Evolutionary conservation across 2,888 invertebrate genomes (phyloP), one percentile per base, ranked within the genome.

Genomic region (Loripinus fragilis): DNA sequence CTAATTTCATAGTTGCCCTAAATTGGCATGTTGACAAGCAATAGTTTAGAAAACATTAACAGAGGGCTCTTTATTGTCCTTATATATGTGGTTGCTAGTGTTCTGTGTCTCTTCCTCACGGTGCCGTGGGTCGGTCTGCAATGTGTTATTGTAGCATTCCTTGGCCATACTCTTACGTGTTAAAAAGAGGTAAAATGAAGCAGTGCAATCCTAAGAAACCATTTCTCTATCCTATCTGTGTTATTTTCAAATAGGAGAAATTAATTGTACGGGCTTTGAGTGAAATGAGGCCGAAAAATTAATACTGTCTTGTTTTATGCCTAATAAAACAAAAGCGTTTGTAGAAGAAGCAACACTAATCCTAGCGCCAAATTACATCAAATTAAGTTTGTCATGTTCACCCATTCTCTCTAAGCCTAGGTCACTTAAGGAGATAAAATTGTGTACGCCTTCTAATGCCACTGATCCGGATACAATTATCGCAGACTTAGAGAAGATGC

Each of bases 201-300:
- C 38, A 12, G 38, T 12, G 38, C 12, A 8, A 38, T 38, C 12
- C 38, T 8, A 38, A 38, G 12, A 12, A 38, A 38, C 7, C 5
- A 38, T 15, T 45, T 60, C 33, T 17, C 60, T 7, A 1, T 60
- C 17, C 17, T 20, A 60, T 60, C 30, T 33, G 60, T 20, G n/a
- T 60, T 5, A 33, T 33, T 60, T 60, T 60, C 30, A 60, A 60
- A 60, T 12, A 17, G 28, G 30, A 60, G 60, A 69, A 83, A 83
- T 80, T 76, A 80, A 83, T 80, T 77, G 80, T 71, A 64, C 50
- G 33, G 50, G 80, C 80, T 83, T 78, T 52, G 77, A 66, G 69
- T 74, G 78, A 77, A 84, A 81, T 81, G 79, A 84, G 79, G 81
- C 84, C 84, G 84, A 81, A 84, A 81, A 84, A 81, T 79, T 84